These are phyloP conservation scores for Machimus atricapillus DNA, from an alignment of 2,888 invertebrate species.

Conservation along the genomic window DNA sequence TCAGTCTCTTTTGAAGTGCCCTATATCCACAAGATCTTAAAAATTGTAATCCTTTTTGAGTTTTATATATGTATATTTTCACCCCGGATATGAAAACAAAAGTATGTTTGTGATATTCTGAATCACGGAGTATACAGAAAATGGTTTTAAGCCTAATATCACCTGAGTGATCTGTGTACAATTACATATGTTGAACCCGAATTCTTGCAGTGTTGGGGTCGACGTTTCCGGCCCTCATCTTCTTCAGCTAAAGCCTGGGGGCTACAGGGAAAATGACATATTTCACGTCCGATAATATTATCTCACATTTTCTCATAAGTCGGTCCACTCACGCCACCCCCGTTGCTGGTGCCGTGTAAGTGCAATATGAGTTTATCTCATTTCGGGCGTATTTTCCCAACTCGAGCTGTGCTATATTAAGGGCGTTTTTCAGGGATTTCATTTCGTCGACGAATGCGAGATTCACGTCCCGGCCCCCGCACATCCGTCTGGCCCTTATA, in stretches of 20 bases:
- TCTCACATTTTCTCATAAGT: slow-evolving; percentile 34
- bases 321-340: not conserved
- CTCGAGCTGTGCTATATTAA: slow-evolving; percentile 12
- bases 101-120: no score
- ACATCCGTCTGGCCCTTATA: slow-evolving; percentile 3
- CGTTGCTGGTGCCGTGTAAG: not conserved
- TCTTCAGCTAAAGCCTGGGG: not conserved
- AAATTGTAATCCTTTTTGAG: no score
- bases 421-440: slow-evolving; percentile 20
- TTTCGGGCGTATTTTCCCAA: not conserved
- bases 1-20: no score
- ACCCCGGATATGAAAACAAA: no score
- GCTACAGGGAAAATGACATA: not conserved
- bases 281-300: slow-evolving; percentile 27
- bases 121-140: not conserved
- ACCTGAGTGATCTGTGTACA: not conserved
- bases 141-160: not conserved
- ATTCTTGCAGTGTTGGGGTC: not conserved
- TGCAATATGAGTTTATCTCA: slow-evolving; percentile 29
- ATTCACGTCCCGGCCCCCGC: not conserved
- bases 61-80: no score
- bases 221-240: not conserved
- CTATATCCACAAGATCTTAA: no score
- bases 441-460: slow-evolving; percentile 25
- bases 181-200: not conserved